Evolutionary conservation across 1,140 invertebrate genomes (phyloP), one percentile per base, ranked within the genome.

Genomic region (Probaryconus sp.): DNA sequence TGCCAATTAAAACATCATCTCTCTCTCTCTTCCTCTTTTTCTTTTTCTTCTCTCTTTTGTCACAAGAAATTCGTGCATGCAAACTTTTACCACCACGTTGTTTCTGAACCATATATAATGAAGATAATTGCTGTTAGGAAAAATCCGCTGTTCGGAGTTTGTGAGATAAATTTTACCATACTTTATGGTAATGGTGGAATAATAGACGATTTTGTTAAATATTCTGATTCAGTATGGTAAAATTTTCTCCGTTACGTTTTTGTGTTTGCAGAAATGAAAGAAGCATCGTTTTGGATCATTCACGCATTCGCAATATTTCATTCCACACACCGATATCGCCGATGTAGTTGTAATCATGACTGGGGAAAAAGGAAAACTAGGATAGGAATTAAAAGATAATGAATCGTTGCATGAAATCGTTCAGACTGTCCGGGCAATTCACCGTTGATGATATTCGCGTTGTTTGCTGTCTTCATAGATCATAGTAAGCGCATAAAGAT

Each of bases 1-100:
- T 24, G 38, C 42, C 55, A 60, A 60, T 60, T 60, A 60, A 60
- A 60, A 60, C 37, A 60, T 60, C 38, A 58, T 42, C 53, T 31
- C 37, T 35, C 33, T 35, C 13, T 42, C 40, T 58, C 53, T 42
- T 40, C 37, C 37, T 35, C 13, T 14, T 11, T 42, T 40, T 58
- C 40, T 9, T 16, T 20, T 24, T 10, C 10, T 11, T 42, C 53
- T 58, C 40, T 9, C 26, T 20, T 24, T 16, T 14, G 18, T 20
- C 31, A 7, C 17, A 13, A 37, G 21, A 24, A 11, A 30, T 14
- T 14, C 33, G 33, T 10, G n/a, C 33, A 14, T 6, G 10, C 10
- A 10, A 4, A 35, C 17, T 21, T 20, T 45, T 33, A 16, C 26
- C 17, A 28, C 33, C 28, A n/a, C n/a, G n/a, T n/a, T n/a, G 37